phyloP scores from a whole-genome alignment of 2,888 invertebrate genomes.

The Anthrax anthrax region DNA sequence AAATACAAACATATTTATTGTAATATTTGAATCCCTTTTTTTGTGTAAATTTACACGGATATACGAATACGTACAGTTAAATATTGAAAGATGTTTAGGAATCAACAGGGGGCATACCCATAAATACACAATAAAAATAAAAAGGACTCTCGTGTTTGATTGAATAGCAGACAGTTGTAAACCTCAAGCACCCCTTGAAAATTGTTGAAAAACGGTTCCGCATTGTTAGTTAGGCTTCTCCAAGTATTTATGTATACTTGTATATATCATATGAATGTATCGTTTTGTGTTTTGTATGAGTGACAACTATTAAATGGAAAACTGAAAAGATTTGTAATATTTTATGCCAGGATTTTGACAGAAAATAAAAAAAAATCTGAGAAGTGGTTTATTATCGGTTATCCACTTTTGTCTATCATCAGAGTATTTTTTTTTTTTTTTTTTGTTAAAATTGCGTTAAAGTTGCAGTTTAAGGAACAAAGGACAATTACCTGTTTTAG shows the following conservation, averaged over 20 bases:
- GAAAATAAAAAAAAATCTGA: neutral
- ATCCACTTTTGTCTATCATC: conserved; percentile 2
- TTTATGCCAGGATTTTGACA: neutral
- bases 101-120: conserved; percentile 10
- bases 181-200: conserved; percentile 13
- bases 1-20: too few relatives aligned
- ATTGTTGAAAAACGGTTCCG: conserved; percentile 12
- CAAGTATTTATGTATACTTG: too few relatives aligned
- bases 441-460: conserved; percentile 4
- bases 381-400: conserved; percentile 2
- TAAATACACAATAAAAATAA: conserved; percentile 7
- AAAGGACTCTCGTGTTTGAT: conserved; percentile 2
- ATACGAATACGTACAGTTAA: neutral
- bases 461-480: conserved; percentile 5
- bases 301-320: too few relatives aligned
- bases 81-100: conserved; percentile 5
- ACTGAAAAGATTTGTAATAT: neutral
- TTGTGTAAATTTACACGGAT: neutral
- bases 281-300: too few relatives aligned
- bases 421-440: neutral
- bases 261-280: too few relatives aligned
- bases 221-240: conserved; percentile 7
- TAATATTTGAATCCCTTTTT: neutral
- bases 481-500: conserved; percentile 5
- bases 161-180: conserved; percentile 9